Evolutionary conservation across 2,113 vertebrate species (phyloP).

Genomic region (Protobothrops flavoviridis): DNA sequence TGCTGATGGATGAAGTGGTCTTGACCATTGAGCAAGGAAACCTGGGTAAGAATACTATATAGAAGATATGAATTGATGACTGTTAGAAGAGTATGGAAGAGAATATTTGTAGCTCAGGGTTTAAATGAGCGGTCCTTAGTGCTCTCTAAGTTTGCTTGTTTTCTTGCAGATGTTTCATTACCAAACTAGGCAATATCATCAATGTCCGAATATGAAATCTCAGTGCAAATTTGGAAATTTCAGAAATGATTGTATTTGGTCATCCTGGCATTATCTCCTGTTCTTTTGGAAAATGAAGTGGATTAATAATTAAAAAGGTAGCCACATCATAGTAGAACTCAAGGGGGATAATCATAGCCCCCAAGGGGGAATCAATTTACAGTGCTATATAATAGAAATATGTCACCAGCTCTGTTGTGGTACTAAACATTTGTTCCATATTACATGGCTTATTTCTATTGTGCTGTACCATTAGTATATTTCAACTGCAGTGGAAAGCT

Average conservation of each 20-base stretch:
- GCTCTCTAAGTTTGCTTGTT: background rate
- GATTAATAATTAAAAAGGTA: background rate
- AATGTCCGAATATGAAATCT: background rate
- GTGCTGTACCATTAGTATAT: background rate
- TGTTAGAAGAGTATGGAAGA: no score
- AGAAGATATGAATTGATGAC: background rate
- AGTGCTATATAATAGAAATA: background rate
- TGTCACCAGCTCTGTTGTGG: background rate
- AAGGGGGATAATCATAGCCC: background rate
- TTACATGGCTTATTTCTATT: background rate
- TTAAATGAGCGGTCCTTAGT: no score
- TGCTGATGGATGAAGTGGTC: slow-evolving; percentile 81
- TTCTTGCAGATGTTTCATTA: background rate
- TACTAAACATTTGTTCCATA: background rate
- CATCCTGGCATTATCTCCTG: background rate
- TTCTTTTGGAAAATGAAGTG: background rate
- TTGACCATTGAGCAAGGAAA: slow-evolving; percentile 80
- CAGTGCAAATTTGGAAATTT: background rate
- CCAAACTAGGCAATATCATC: background rate
- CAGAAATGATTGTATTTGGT: background rate
- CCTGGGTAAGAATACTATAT: slow-evolving; percentile 69
- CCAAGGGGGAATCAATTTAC: background rate
- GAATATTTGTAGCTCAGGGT: no score
- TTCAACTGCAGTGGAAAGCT: background rate
- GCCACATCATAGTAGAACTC: background rate